Base-by-base conservation (phyloP, 2,113 vertebrate genomes). In the Lanius ludovicianus region DNA sequence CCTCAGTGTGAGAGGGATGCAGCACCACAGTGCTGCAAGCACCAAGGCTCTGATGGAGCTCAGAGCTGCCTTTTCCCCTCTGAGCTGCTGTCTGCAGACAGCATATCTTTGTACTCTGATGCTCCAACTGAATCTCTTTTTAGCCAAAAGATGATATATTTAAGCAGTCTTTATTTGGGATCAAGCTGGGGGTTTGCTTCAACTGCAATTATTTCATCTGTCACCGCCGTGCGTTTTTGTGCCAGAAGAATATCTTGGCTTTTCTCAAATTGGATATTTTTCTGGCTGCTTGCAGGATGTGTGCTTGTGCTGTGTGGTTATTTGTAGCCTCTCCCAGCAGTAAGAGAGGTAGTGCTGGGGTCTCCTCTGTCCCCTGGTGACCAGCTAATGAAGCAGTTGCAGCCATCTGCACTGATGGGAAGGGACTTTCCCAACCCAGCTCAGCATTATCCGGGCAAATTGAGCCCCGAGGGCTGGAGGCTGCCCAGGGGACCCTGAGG, bases 131-230 rank as follows among this genome's bases (percentile, higher is more conserved):
- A 31, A 35, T 60, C 49, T 92, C 37, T 84, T 19, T 64, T 47
- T 42, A 64, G 84, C 88, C 85, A 92, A 86, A 64, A 86, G 56
- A 64, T 77, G n/a, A 80, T 60, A 4, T 80, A 74, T 84, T 96
- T 89, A 75, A 95, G 42, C 62, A 87, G n/a, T 12, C 77, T 92
- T 87, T 94, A 71, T 90, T 86, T 88, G 73, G 85, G 57, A 84
- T 89, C 69, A 79, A 85, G 81, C 84, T 95, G 93, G 70, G 93
- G 50, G 15, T 91, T 96, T 90, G 75, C 80, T 90, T 85, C 85
- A 30, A 14, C 52, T 88, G 28, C 76, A 24, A 12, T 90, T 88
- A 81, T 70, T 77, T 92, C 65, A 74, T 91, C 92, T 93, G 83
- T 60, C 79, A 73, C 64, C 41, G 20, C 63, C 47, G 79, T 28